phyloP scores from a whole-genome alignment of 2,113 vertebrate genomes.

The Actenoides hombroni region DNA sequence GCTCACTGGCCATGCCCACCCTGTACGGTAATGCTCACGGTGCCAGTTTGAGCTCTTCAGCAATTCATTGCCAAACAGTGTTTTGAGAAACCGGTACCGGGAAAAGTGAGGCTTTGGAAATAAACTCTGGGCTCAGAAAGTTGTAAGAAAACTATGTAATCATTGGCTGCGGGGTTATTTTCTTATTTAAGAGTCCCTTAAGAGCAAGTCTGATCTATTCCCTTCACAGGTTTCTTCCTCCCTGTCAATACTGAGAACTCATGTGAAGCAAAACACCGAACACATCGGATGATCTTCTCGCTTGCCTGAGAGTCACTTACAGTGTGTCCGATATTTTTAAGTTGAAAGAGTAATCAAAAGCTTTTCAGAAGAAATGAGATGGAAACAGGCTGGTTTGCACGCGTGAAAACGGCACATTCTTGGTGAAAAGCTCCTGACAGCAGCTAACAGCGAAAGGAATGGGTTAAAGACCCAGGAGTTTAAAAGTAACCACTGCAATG shows the following conservation, averaged over 20 bases:
- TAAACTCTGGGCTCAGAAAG: background rate
- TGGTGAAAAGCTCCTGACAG: background rate
- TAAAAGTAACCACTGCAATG: background rate
- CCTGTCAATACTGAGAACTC: background rate
- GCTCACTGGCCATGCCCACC: background rate
- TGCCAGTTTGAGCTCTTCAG: background rate
- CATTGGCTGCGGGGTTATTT: slow-evolving; percentile 5
- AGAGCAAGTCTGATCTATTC: background rate
- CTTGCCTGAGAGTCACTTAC: background rate
- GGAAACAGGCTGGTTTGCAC: background rate
- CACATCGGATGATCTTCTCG: background rate
- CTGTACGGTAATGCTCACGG: background rate
- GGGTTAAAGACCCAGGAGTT: background rate
- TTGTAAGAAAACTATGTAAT: background rate
- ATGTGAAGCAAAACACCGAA: background rate
- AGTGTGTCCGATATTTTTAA: background rate
- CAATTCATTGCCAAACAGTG: background rate
- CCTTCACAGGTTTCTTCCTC: background rate
- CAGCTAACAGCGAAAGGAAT: background rate
- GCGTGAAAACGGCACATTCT: background rate
- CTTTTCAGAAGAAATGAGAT: background rate
- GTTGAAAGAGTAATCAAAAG: background rate
- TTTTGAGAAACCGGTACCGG: background rate
- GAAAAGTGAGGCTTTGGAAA: background rate
- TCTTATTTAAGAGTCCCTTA: background rate